Evolutionary conservation across 2,113 vertebrate species (phyloP).

Genomic region (Strix aluco): DNA sequence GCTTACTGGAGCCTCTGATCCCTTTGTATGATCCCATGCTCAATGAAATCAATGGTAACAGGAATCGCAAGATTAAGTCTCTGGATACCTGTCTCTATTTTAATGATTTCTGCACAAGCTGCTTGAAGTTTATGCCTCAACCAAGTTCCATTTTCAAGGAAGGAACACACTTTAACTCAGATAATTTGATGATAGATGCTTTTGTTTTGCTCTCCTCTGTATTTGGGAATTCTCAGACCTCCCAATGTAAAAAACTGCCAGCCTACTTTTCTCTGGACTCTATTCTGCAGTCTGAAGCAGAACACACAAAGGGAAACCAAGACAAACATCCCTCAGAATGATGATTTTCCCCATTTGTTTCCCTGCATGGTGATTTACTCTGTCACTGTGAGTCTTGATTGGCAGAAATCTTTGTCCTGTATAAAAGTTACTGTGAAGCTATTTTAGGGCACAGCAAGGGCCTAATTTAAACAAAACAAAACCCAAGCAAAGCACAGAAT

Average conservation of each 20-base stretch:
- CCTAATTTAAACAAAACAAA: background rate
- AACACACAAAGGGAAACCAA: background rate
- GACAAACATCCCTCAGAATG: background rate
- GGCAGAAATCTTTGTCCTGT: constrained; percentile 4
- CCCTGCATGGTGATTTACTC: background rate
- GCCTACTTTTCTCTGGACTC: background rate
- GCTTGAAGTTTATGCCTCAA: background rate
- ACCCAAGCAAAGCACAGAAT: background rate
- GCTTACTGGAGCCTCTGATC: background rate
- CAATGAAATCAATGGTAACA: background rate
- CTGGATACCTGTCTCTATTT: background rate
- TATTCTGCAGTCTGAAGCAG: background rate
- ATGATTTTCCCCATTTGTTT: background rate
- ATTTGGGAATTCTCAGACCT: background rate
- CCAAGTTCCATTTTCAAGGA: background rate
- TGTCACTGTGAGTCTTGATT: background rate
- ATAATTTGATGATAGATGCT: background rate
- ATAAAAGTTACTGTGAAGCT: background rate
- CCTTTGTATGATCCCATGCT: background rate
- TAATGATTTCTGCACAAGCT: background rate
- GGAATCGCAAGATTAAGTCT: background rate
- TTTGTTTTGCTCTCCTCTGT: background rate
- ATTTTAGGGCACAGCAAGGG: background rate
- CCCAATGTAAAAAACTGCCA: background rate
- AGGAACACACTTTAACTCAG: background rate